Evolutionary conservation across 1,140 invertebrate species (phyloP), one percentile per base, ranked within the genome.

Genomic region (Zaprionus vittiger): DNA sequence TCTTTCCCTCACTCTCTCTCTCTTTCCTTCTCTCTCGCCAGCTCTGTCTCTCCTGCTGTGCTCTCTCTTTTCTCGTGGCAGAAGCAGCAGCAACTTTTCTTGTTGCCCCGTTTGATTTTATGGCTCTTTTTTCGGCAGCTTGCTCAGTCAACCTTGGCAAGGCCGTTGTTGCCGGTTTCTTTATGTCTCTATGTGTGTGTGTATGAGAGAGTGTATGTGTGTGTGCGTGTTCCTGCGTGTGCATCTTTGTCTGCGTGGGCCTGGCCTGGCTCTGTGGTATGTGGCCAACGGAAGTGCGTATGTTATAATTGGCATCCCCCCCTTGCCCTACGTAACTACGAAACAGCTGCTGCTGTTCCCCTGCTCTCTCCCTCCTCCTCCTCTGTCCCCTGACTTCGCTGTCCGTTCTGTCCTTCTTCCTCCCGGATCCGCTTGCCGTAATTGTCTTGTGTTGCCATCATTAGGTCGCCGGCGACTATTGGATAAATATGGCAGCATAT

Each of bases 131-230:
- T 79, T 91, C 65, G 83, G 83, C 83, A 75, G 81, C 85, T 77
- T 91, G 81, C 61, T 84, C 83, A 89, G 79, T 89, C 91, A 92
- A 91, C 91, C 91, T 92, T 92, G 91, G 91, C 91, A 92, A 92
- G 91, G 91, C 91, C 91, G 91, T 92, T 91, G 81, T 80, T 87
- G 85, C 91, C 91, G 87, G 91, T 91, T 92, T 92, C 89, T 91
- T 81, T 70, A 38, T 49, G 31, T 28, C 14, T 49, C 57, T 66
- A 54, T 52, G 22, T 63, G n/a, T 65, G 60, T 70, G 62, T 67
- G 24, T 24, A 5, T 24, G 24, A 24, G 24, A 26, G 3, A 24
- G 24, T 5, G 57, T 68, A 41, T 79, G 60, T 52, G 52, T 55
- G 22, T 74, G 65, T 60, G 37, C 22, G 20, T 62, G n/a, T 14